Base-by-base conservation (phyloP, 2,113 vertebrate genomes). In the Lipophrys pholis region DNA sequence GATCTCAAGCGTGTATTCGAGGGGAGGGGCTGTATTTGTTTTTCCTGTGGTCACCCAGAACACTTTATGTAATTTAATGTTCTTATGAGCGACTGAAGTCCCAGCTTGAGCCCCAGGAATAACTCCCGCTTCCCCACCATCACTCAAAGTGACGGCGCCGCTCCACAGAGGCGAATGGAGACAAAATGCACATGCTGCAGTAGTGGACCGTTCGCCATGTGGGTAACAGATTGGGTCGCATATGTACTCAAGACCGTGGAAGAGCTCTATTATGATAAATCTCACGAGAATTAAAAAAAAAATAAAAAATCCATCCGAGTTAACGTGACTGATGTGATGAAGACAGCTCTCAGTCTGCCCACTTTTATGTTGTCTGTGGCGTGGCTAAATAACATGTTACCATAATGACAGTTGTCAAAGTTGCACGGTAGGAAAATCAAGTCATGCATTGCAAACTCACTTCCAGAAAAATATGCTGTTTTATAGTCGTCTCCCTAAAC, bases 361-460 rank as follows among this genome's bases (percentile, higher is more conserved):
- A 11, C 70, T 63, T 70, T 74, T 16, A 58, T 46, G 59, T 54
- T 16, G 53, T 64, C 58, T 69, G 61, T 35, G 60, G 70, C 57
- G 76, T 2, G 30, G 50, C 42, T 53, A 64, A 85, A 85, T 86
- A 55, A 81, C 49, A 87, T 5, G 66, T 39, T 76, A 35, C 6
- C 6, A 69, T 61, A 56, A 73, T 70, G 73, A 66, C 39, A 46
- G 68, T 14, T 81, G 66, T 84, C 59, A 73, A 51, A 78, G 73
- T 45, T 57, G 11, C 59, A 62, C n/a, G 54, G 64, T 43, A 54
- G 8, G 11, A 69, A 55, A 54, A 35, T 11, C 30, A 43, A 57
- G 41, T 46, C 64, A 11, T 57, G 60, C 11, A 12, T 36, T 30
- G 52, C 57, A 50, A 43, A 50, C 0, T 66, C n/a, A 14, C 36